Evolutionary conservation across 2,797 vertebrate genomes (phyloP).

Genomic region (Sarcophilus harrisii): DNA sequence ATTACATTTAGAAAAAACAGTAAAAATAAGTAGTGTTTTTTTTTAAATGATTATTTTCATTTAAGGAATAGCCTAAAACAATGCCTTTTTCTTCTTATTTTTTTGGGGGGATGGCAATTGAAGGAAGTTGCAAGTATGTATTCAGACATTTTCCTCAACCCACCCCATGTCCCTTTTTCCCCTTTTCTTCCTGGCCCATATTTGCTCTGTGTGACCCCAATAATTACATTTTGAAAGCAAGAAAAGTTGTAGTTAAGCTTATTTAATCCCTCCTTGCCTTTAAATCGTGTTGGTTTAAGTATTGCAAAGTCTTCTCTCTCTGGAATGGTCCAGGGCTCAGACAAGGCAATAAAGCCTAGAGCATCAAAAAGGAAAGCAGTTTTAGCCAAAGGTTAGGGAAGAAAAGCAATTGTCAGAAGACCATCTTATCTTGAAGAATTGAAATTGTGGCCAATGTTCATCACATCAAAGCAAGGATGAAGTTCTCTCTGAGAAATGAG

Average conservation of each 20-base stretch:
- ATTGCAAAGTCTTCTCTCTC: constrained; percentile 67
- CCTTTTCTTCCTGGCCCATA: background rate
- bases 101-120: background rate
- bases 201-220: background rate
- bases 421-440: constrained; percentile 27
- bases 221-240: constrained; percentile 34
- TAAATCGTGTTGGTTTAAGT: constrained; percentile 67
- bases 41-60: background rate
- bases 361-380: constrained; percentile 55
- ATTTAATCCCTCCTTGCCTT: constrained; percentile 60
- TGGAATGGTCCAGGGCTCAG: constrained; percentile 64
- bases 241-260: constrained; percentile 64
- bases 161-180: background rate
- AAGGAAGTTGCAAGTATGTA: background rate
- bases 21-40: background rate
- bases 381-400: constrained; percentile 53
- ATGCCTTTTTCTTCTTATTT: background rate
- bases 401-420: constrained; percentile 54
- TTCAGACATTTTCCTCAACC: background rate
- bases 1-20: background rate
- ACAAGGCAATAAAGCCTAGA: constrained; percentile 53
- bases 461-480: background rate
- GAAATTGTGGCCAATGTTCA: constrained; percentile 16
- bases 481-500: background rate
- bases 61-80: background rate